Evolutionary conservation across 2,797 vertebrate genomes (phyloP), one percentile per base, ranked within the genome.

Genomic region (Sebastes trivittatus): DNA sequence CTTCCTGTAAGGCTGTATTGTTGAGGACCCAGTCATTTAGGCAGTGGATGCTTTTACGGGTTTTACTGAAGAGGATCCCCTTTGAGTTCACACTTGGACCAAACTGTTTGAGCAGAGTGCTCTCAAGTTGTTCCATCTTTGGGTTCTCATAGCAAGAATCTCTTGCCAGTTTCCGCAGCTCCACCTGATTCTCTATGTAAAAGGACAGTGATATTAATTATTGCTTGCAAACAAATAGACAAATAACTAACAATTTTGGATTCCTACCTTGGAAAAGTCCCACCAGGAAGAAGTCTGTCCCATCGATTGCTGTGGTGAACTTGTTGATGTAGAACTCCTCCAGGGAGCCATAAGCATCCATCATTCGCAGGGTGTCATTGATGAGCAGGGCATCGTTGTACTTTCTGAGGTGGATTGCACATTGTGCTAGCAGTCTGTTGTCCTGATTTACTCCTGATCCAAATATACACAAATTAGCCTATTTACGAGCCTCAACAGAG

Each of bases 361-460:
- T 73, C 91, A 97, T 97, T 3, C 97, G 93, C 82, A 98, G 95
- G 0, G 97, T 95, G 91, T 98, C 97, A 0, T 97, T 96, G 91
- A 98, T 93, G 71, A 99, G 94, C 89, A 99, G 87, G 0, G 98
- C 96, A 0, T 99, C 97, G 0, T 98, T 99, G 93, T 98, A 99
- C 75, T 95, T 81, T 66, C 97, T 92, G 59, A 99, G 95, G 92
- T 99, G 97, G 16, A 96, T 52, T 0, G 97, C 97, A 0, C 97
- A 97, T 61, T 95, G 94, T 2, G 97, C 91, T 0, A 75, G 83
- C 76, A 82, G 22, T 34, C 94, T 95, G 63, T 95, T 92, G 3
- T 81, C 69, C 0, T 20, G 34, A 69, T 56, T 73, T 0, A 96
- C 94, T 3, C 97, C 98, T 97, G 77, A 49, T 70, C 11, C 69